Evolutionary conservation across 2,113 vertebrate genomes (phyloP).

Genomic region (Mellivora capensis): DNA sequence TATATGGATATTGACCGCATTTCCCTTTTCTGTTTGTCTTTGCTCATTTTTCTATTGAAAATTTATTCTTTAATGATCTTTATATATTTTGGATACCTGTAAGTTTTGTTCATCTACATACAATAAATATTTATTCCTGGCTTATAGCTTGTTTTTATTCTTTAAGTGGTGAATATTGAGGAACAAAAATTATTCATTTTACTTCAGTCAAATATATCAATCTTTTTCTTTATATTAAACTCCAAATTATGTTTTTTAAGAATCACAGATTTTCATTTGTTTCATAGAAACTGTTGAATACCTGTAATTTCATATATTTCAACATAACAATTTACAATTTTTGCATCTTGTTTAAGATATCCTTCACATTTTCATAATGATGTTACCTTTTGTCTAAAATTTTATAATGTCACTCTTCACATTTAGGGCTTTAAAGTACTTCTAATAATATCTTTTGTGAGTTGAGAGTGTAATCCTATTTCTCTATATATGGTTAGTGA

Average conservation of each 20-base stretch:
- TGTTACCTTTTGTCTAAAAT: background rate
- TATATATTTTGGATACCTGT: background rate
- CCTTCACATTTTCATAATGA: background rate
- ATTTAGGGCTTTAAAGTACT: background rate
- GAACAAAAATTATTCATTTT: background rate
- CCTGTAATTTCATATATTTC: background rate
- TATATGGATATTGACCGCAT: background rate
- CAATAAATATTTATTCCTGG: background rate
- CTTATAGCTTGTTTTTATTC: background rate
- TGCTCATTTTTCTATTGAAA: background rate
- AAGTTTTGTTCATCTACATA: background rate
- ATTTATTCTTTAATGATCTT: background rate
- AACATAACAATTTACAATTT: background rate
- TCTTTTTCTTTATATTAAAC: background rate
- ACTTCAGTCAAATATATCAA: background rate
- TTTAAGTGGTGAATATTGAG: background rate
- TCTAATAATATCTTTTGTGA: background rate
- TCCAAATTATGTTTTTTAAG: background rate
- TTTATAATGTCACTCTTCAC: background rate
- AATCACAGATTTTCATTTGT: background rate
- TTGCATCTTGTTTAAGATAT: background rate
- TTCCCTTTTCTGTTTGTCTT: background rate
- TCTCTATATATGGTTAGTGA: background rate
- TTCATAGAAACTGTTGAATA: background rate
- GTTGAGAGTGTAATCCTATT: background rate